phyloP scores from a whole-genome alignment of 2,888 invertebrate species.

The Bibio marci region DNA sequence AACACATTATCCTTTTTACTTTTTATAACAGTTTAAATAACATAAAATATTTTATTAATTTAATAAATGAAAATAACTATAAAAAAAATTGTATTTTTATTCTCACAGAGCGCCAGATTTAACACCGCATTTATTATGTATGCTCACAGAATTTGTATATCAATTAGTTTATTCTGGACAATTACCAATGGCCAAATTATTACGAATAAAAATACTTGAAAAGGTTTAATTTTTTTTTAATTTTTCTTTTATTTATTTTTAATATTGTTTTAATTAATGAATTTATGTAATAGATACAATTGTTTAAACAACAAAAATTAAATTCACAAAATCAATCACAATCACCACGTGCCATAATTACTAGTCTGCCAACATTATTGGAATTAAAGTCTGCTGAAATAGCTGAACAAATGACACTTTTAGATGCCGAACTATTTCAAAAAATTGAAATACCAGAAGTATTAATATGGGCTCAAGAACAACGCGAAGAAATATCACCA shows the following conservation, averaged over 20 bases:
- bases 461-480: constrained; percentile 92
- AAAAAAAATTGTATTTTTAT: no score
- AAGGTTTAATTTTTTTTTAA: constrained; percentile 39
- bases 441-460: constrained; percentile 96
- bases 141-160: constrained; percentile 85
- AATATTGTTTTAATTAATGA: background rate
- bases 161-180: constrained; percentile 85
- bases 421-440: constrained; percentile 90
- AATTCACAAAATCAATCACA: constrained; percentile 29
- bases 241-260: no score
- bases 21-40: no score
- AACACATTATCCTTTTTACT: no score
- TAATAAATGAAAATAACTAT: background rate
- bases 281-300: constrained; percentile 16
- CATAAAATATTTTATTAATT: constrained; percentile 3
- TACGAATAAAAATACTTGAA: constrained; percentile 80
- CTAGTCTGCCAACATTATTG: constrained; percentile 48
- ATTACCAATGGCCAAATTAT: constrained; percentile 73
- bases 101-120: constrained; percentile 73
- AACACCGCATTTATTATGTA: constrained; percentile 58
- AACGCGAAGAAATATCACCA: constrained; percentile 91
- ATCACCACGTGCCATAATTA: constrained; percentile 36
- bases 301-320: constrained; percentile 22
- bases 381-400: constrained; percentile 90
- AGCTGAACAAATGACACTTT: constrained; percentile 94